Base-by-base conservation (phyloP, 2,797 vertebrate species). In the Gouania willdenowi region DNA sequence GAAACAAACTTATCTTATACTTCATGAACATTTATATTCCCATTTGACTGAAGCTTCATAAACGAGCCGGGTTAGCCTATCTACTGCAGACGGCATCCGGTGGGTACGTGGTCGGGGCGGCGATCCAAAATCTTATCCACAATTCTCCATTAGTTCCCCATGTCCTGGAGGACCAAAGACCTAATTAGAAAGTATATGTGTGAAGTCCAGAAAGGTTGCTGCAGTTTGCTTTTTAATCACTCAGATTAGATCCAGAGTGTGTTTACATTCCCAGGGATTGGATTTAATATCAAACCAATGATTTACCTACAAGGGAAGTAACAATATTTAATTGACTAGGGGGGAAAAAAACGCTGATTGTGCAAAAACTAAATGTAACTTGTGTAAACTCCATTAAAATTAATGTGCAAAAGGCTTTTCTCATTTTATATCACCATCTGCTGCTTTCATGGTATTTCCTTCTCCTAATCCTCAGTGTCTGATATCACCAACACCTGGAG, bases 261-360 rank as follows among this genome's bases (percentile, higher is more conserved):
- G 26, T 63, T 70, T 70, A 77, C 23, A 51, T 65, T 70, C 79
- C 61, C 47, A 62, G 73, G 81, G 69, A 79, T 61, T 74, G 53
- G 51, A 55, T 50, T 64, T 83, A 78, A 85, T 86, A 81, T 71
- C 80, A 76, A 76, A 56, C 77, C 77, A 84, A 75, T 83, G 56
- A 87, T 87, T 89, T 84, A 80, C 71, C 77, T 83, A 71, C 70
- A 57, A 71, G 66, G 59, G 64, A 82, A 76, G 70, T 73, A 82
- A 86, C 81, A 76, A 74, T 79, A 82, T 73, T 80, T 79, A 75
- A 87, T 88, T 59, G 78, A 87, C 75, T 46, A 37, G 26, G 40
- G 21, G 43, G 26, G 40, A 21, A 43, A 45, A 76, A 81, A 81
- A 70, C 70, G 70, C 73, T 77, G 77, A 81, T 79, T 80, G 63